These are phyloP conservation scores for Amphimedon queenslandica DNA, from an alignment of 37 sponge, comb jelly and placozoan species.

Conservation along the genomic window DNA sequence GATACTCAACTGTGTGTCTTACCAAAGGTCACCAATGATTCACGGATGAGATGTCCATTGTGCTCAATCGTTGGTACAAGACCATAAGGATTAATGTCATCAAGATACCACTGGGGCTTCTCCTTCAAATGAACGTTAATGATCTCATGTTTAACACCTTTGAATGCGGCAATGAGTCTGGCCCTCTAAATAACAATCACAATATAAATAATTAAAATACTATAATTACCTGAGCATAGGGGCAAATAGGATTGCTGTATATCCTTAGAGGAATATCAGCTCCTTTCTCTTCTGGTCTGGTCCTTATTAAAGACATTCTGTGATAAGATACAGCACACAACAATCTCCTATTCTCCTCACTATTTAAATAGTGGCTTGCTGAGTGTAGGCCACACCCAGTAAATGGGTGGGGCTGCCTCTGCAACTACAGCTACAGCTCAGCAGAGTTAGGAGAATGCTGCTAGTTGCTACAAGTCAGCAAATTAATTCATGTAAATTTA, in stretches of 20 bases:
- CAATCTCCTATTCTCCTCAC: neutral
- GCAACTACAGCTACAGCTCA: no score
- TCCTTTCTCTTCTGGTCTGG: conserved; percentile 31
- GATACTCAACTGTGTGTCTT: conserved; percentile 3
- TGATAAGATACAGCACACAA: neutral
- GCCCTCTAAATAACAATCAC: conserved; percentile 40
- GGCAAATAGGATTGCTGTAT: conserved; percentile 79
- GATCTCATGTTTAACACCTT: conserved; percentile 37
- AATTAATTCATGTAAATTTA: no score
- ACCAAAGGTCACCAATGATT: conserved; percentile 70
- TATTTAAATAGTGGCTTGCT: no score
- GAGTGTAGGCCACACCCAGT: no score
- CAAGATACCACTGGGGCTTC: conserved; percentile 72
- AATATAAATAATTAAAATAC: neutral
- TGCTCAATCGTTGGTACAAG: conserved; percentile 61
- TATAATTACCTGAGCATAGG: conserved; percentile 65
- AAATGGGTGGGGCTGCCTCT: no score
- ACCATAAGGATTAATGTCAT: conserved; percentile 54
- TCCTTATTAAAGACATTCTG: neutral
- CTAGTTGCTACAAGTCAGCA: no score
- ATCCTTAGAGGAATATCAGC: conserved; percentile 49
- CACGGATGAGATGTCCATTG: conserved; percentile 54
- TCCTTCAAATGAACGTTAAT: conserved; percentile 56
- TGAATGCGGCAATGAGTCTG: conserved; percentile 43
- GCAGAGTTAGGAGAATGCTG: no score